Evolutionary conservation across 2,888 invertebrate genomes (phyloP), one percentile per base, ranked within the genome.

Genomic region (Leuctra nigra): DNA sequence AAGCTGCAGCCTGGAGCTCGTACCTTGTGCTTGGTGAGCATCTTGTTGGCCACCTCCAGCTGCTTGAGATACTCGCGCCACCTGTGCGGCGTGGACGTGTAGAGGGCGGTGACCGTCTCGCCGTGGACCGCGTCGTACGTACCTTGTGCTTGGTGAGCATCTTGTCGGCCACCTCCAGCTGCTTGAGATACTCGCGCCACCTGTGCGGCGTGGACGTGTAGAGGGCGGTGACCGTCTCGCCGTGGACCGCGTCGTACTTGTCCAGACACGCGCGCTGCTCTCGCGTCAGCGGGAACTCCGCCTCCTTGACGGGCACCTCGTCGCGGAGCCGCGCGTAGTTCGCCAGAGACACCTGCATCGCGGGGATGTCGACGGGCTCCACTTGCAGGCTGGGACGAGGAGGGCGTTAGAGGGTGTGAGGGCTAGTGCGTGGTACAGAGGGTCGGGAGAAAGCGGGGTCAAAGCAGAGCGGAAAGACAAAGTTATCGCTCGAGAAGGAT

Each of bases 221-320:
- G 50, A 76, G 73, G 7, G 72, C 71, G 16, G 72, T 68, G 70
- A 86, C 78, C 59, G 83, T 79, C 11, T 80, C 76, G 41, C 82
- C 74, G 54, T 90, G 71, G 54, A 82, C 77, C 0, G 90, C 84
- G 62, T 86, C 83, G 68, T 90, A 90, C 68, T 89, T 91, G 58
- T 76, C 72, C 55, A 91, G 70, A 18, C 83, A 79, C 29, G 73
- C 73, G 74, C 90, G 87, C 68, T 90, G 81, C 54, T 90, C 88
- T 52, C 81, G 73, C 59, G 93, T 86, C 4, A 82, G 80, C 0
- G 84, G 83, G 69, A 94, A 91, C 60, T 82, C 81, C 50, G 75
- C 75, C 69, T 91, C 86, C 56, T 84, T 79, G 1, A 67, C 63
- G 0, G 77, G 69, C 53, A 84, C 73, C 66, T 91, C 91, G 18